Evolutionary conservation across 2,888 invertebrate genomes (phyloP).

Genomic region (Netelia melanura): DNA sequence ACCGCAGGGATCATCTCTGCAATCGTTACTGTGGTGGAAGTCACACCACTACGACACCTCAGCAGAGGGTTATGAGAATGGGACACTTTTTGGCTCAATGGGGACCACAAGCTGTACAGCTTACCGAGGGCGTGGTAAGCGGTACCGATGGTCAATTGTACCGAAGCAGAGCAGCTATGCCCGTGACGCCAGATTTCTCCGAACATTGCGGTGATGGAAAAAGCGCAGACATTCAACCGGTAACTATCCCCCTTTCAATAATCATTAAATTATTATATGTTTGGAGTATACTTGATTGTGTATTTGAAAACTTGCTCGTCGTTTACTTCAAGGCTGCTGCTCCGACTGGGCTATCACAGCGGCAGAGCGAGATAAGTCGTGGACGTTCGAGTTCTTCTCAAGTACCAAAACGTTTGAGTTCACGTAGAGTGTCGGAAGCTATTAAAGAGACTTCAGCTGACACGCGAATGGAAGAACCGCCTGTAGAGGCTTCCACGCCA

Average conservation of each 20-base stretch:
- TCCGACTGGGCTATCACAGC: slow-evolving; percentile 17
- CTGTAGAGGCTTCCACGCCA: slow-evolving; percentile 27
- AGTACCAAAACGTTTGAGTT: slow-evolving; percentile 45
- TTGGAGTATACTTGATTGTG: neutral
- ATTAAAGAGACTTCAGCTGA: slow-evolving; percentile 15
- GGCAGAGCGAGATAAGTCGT: slow-evolving; percentile 47
- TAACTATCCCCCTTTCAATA: slow-evolving; percentile 44
- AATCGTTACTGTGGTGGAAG: slow-evolving; percentile 93
- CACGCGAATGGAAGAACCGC: slow-evolving; percentile 27
- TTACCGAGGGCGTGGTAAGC: slow-evolving; percentile 85
- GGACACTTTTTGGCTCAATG: slow-evolving; percentile 89
- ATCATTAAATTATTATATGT: slow-evolving; percentile 18
- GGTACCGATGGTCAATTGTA: slow-evolving; percentile 81
- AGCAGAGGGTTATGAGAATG: slow-evolving; percentile 89
- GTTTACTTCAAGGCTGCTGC: slow-evolving; percentile 40
- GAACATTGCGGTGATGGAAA: slow-evolving; percentile 48
- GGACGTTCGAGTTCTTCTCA: slow-evolving; percentile 51
- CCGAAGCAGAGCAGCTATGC: slow-evolving; percentile 69
- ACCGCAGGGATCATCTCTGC: slow-evolving; percentile 86
- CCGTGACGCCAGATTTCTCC: slow-evolving; percentile 45
- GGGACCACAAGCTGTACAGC: slow-evolving; percentile 88
- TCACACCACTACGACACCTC: slow-evolving; percentile 90
- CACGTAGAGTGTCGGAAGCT: slow-evolving; percentile 35
- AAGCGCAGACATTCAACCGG: slow-evolving; percentile 11
- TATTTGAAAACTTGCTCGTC: neutral